Evolutionary conservation across 2,888 invertebrate genomes (phyloP).

Genomic region (Mantis religiosa): DNA sequence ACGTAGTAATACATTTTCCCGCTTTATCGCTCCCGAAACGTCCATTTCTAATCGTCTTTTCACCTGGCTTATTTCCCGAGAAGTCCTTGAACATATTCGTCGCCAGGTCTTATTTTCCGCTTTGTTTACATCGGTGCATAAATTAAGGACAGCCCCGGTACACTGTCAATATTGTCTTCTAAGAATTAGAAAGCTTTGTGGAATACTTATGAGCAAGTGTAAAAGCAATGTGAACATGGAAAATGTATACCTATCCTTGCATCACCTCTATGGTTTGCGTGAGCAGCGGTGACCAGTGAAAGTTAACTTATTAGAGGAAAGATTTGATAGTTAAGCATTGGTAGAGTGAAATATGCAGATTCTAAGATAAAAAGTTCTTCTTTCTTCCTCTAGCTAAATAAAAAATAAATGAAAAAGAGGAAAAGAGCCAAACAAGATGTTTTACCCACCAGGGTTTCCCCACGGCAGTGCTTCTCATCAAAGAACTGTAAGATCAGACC

Average conservation of each 20-base stretch:
- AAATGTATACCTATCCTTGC: neutral
- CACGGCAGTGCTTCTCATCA: constrained; percentile 12
- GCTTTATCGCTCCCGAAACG: too few relatives aligned
- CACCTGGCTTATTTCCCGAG: too few relatives aligned
- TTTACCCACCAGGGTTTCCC: neutral
- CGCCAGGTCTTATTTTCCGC: too few relatives aligned
- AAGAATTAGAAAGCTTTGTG: too few relatives aligned
- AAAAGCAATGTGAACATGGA: neutral
- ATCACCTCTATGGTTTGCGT: neutral
- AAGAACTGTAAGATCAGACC: constrained; percentile 9
- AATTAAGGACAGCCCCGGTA: too few relatives aligned
- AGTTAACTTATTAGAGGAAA: neutral
- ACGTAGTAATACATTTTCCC: too few relatives aligned
- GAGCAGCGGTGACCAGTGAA: neutral
- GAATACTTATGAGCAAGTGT: too few relatives aligned
- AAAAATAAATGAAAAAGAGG: neutral
- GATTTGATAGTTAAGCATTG: constrained; percentile 11
- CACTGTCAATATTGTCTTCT: too few relatives aligned
- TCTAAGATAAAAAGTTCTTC: neutral
- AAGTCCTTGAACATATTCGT: too few relatives aligned
- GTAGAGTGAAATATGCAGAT: constrained; percentile 28
- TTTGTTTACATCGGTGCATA: too few relatives aligned
- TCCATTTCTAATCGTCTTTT: too few relatives aligned
- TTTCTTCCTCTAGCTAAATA: neutral
- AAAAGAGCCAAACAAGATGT: neutral